Evolutionary conservation across 1,140 invertebrate species (phyloP).

Genomic region (Trachymyrmex septentrionalis): DNA sequence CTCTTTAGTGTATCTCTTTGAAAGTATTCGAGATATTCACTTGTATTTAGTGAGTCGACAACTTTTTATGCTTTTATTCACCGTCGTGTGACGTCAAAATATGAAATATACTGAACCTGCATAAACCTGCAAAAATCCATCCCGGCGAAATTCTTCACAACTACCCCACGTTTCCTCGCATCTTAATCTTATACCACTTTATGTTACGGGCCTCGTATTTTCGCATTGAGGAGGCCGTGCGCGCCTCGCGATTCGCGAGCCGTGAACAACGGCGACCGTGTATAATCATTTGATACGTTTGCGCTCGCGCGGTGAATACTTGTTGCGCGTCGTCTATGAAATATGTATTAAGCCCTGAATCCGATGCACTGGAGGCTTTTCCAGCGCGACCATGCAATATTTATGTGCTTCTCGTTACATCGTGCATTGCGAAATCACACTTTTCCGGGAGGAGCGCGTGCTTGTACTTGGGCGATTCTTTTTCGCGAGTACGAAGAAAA

Average conservation of each 20-base stretch:
- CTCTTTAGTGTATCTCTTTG: no score
- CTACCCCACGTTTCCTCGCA: neutral
- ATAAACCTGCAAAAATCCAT: neutral
- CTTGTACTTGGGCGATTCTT: conserved; percentile 13
- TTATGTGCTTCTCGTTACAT: conserved; percentile 60
- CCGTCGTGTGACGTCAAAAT: neutral
- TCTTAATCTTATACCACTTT: neutral
- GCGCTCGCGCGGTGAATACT: conserved; percentile 58
- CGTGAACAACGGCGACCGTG: conserved; percentile 46
- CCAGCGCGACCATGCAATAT: conserved; percentile 65
- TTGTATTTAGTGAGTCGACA: neutral
- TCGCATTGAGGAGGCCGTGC: conserved; percentile 9
- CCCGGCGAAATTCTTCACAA: conserved; percentile 3
- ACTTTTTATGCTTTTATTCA: neutral
- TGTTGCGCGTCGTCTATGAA: conserved; percentile 59
- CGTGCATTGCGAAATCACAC: conserved; percentile 48
- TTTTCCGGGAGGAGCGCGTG: conserved; percentile 45
- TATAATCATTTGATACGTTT: conserved; percentile 61
- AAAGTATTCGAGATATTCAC: neutral
- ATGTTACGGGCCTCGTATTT: conserved; percentile 11
- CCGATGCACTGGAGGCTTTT: conserved; percentile 60
- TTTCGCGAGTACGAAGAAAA: conserved; percentile 35
- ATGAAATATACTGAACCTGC: neutral
- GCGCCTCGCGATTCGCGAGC: conserved; percentile 17
- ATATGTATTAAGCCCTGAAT: conserved; percentile 63